Evolutionary conservation across 2,888 invertebrate genomes (phyloP).

Genomic region (Tupiocoris notatus): DNA sequence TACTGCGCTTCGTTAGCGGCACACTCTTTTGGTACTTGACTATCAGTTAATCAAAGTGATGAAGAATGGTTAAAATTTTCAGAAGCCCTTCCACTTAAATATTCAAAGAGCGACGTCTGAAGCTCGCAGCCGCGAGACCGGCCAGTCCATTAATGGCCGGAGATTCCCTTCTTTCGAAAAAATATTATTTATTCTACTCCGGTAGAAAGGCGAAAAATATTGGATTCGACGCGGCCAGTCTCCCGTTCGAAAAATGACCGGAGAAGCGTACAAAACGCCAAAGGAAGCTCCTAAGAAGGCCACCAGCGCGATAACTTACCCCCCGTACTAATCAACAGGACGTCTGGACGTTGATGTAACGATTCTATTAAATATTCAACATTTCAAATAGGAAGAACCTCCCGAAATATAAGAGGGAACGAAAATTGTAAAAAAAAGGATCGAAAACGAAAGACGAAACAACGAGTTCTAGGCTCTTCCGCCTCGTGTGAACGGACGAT

Average conservation of each 20-base stretch:
- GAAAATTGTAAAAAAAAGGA: background rate
- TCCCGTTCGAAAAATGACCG: background rate
- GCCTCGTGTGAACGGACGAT: background rate
- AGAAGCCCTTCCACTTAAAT: background rate
- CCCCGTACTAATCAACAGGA: background rate
- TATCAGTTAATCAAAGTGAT: too few species aligned
- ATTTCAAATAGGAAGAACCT: background rate
- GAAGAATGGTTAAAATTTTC: background rate
- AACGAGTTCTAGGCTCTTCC: background rate
- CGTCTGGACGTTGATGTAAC: slow-evolving; percentile 1
- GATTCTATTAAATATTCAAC: slow-evolving; percentile 9
- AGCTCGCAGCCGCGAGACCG: background rate
- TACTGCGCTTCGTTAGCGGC: too few species aligned
- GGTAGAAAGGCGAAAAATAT: background rate
- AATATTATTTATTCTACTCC: background rate
- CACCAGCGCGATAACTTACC: background rate
- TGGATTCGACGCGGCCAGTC: background rate
- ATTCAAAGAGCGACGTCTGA: background rate
- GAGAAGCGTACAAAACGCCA: background rate
- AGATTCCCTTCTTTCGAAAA: background rate
- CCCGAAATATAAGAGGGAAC: background rate
- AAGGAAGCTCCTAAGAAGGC: background rate
- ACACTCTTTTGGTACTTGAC: too few species aligned
- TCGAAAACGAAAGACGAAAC: background rate
- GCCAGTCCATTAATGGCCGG: background rate